A percentile compares a stretch with the other conserved stretches of the same genome.
These are phyloP conservation scores for Harpegnathos saltator DNA, from an alignment of 1,140 invertebrate genomes.

Conservation along the genomic window DNA sequence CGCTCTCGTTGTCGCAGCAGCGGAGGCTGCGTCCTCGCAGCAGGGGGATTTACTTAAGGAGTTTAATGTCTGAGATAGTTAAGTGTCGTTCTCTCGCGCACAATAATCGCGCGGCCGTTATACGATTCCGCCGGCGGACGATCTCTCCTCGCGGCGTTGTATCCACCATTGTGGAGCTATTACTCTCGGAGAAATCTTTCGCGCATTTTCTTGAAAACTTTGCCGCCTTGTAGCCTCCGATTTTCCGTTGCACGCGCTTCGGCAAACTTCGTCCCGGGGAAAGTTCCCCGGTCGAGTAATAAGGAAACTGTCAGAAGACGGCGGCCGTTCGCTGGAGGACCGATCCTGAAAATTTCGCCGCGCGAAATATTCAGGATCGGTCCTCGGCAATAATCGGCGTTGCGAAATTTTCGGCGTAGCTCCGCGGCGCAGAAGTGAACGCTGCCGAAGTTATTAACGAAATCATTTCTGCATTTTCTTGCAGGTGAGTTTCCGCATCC, in stretches of 20 bases:
- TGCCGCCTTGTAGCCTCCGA: conserved; percentile 28
- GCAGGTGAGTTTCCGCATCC: conserved; percentile 48
- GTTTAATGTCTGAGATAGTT: conserved; percentile 11
- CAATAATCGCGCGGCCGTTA: conserved; percentile 3
- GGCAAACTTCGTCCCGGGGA: conserved; percentile 38
- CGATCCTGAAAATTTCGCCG: conserved; percentile 13
- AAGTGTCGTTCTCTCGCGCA: conserved; percentile 6
- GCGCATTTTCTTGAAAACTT: conserved; percentile 47
- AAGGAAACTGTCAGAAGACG: conserved; percentile 23
- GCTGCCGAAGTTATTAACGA: conserved; percentile 11
- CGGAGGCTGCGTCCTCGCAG: background rate
- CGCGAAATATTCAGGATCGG: conserved; percentile 20
- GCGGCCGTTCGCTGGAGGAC: conserved; percentile 12
- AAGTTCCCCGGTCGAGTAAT: conserved; percentile 34
- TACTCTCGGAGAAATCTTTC: conserved; percentile 38
- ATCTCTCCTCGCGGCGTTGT: background rate
- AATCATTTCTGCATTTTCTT: conserved; percentile 35
- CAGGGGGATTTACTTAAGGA: background rate
- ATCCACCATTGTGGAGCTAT: conserved; percentile 30
- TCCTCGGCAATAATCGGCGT: conserved; percentile 12
- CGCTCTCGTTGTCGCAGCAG: background rate
- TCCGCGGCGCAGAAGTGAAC: background rate
- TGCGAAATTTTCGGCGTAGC: conserved; percentile 8
- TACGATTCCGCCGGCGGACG: background rate
- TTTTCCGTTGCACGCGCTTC: conserved; percentile 24